Conservation (phyloP, 1,140 invertebrate species). For the Neodiprion pinetum region DNA sequence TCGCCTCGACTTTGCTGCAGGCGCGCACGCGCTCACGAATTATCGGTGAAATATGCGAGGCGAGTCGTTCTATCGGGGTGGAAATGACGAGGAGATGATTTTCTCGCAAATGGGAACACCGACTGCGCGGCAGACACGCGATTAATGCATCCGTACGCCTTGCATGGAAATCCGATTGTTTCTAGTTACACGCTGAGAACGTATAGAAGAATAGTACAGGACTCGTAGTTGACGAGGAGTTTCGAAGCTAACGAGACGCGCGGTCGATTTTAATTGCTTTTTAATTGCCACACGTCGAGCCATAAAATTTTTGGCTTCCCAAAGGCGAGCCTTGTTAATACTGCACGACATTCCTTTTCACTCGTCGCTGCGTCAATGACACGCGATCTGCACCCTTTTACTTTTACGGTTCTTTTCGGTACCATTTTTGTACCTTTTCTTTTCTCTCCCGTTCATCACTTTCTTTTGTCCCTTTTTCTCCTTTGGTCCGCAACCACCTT, state of each 20-base stretch:
- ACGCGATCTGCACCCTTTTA: constrained; percentile 18
- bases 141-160: background rate
- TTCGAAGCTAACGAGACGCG: background rate
- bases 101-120: too few species aligned
- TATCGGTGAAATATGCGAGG: too few species aligned
- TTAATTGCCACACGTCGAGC: background rate
- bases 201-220: background rate
- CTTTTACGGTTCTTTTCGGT: background rate
- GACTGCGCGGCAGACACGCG: too few species aligned
- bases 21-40: too few species aligned
- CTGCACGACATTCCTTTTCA: constrained; percentile 20
- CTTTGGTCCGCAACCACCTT: background rate
- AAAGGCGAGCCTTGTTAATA: constrained; percentile 8
- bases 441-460: constrained; percentile 2
- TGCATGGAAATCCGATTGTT: constrained; percentile 2
- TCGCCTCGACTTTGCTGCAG: too few species aligned
- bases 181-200: background rate
- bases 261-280: constrained; percentile 4
- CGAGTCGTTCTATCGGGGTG: too few species aligned
- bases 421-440: constrained; percentile 5
- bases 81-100: too few species aligned
- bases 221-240: background rate
- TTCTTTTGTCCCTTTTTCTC: background rate
- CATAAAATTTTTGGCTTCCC: background rate
- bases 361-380: constrained; percentile 28